Conservation (phyloP, 2,888 invertebrate genomes). For the Caenorhabditis sp. region DNA sequence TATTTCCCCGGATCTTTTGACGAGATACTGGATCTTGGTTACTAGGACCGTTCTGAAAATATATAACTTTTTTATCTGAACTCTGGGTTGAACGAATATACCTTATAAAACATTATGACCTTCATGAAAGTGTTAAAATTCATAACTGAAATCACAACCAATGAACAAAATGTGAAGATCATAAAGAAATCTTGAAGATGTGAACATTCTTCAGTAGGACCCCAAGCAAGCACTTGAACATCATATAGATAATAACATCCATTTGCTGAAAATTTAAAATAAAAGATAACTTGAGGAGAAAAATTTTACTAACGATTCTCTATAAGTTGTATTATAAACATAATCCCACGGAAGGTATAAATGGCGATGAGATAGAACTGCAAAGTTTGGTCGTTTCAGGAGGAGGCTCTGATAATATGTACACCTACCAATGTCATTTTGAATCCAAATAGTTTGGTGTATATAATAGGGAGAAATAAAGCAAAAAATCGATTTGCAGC, state of each 20-base stretch:
- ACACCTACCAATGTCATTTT: conserved; percentile 15
- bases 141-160: neutral
- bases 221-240: neutral
- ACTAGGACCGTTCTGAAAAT: conserved; percentile 14
- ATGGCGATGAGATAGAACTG: conserved; percentile 6
- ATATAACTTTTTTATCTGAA: too few relatives aligned
- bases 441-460: conserved; percentile 11
- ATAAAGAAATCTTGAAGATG: neutral
- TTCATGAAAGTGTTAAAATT: conserved; percentile 13
- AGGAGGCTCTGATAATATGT: neutral
- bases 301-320: neutral
- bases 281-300: too few relatives aligned
- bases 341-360: conserved; percentile 4
- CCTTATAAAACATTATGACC: conserved; percentile 23
- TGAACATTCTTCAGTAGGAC: neutral
- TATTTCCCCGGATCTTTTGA: conserved; percentile 20
- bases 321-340: conserved; percentile 5
- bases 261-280: neutral
- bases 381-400: neutral
- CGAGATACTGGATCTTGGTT: conserved; percentile 12
- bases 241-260: neutral
- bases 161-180: neutral
- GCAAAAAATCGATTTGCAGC: conserved; percentile 24
- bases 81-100: too few relatives aligned
- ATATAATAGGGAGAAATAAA: conserved; percentile 15